Base-by-base conservation (phyloP, 1,140 invertebrate species). In the Drosophila triauraria region DNA sequence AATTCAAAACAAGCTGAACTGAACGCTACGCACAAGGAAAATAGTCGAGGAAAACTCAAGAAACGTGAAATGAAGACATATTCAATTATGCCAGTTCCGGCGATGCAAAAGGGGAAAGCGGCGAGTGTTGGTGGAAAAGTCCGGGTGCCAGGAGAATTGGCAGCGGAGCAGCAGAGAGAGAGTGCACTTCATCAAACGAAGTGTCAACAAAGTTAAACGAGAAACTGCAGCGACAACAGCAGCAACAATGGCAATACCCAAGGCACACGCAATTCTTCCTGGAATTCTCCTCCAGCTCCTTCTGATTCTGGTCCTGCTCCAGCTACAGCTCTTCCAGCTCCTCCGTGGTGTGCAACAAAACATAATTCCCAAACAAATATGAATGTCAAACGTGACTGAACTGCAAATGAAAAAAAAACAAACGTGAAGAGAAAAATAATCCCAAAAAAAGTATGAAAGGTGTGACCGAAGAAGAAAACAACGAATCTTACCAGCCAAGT, bases 321-420 rank as follows among this genome's bases (percentile, higher is more conserved):
- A 20, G 40, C 44, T 40, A 38, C 47, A 64, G 35, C 50, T 56
- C 23, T 30, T 63, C 60, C 78, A 53, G 50, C 25, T 42, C 23
- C 30, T 50, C n/a, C n/a, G 38, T 38, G 38, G 51, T 54, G 53
- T 68, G 72, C 60, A 77, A 59, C 79, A 78, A 63, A 57, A 77
- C 54, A 76, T 85, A 86, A 85, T 85, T 86, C 83, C 69, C 64
- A 82, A 82, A 85, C 75, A 85, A 82, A 86, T 85, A 82, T 87
- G 79, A 87, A 87, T 82, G 76, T 87, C 83, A 87, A 80, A 87
- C 83, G 83, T 87, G 83, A 87, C 83, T 82, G 83, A 87, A 87
- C 82, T 87, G 68, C 67, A 79, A 78, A 69, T 74, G 69, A 48
- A 84, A 69, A 65, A 44, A 44, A 27, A 35, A 51, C 67, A 40